phyloP scores from a whole-genome alignment of 2,113 vertebrate species.

The Porphyrio hochstetteri region DNA sequence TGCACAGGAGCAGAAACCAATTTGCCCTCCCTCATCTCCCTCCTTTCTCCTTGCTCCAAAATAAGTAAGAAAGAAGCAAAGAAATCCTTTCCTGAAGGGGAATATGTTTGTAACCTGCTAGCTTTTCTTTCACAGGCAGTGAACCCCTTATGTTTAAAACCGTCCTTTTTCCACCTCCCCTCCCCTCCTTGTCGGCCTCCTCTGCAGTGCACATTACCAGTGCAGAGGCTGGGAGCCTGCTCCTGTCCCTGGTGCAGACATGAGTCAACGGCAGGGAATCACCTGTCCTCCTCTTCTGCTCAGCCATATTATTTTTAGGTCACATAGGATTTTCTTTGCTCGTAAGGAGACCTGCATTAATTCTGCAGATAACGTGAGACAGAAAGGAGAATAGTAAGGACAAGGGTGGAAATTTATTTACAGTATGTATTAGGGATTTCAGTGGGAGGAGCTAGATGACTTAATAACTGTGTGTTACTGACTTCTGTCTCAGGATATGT shows the following conservation, averaged over 20 bases:
- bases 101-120: not conserved
- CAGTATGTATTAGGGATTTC: fast-evolving
- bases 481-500: not conserved
- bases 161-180: not conserved
- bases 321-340: not conserved
- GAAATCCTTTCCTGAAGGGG: slow-evolving; percentile 34
- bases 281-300: not conserved
- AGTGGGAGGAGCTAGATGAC: not conserved
- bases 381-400: not conserved
- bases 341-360: not conserved
- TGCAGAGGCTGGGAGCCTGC: not conserved
- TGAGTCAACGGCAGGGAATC: not conserved
- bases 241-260: not conserved
- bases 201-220: not conserved
- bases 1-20: slow-evolving; percentile 38
- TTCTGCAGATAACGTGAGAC: not conserved
- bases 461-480: not conserved
- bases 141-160: not conserved
- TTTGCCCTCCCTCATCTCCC: slow-evolving; percentile 12
- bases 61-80: slow-evolving; percentile 20
- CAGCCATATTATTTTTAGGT: not conserved
- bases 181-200: not conserved
- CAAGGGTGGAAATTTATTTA: not conserved
- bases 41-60: not conserved
- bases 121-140: not conserved